Evolutionary conservation across 2,113 vertebrate species (phyloP).

Genomic region (Polypterus bichir): DNA sequence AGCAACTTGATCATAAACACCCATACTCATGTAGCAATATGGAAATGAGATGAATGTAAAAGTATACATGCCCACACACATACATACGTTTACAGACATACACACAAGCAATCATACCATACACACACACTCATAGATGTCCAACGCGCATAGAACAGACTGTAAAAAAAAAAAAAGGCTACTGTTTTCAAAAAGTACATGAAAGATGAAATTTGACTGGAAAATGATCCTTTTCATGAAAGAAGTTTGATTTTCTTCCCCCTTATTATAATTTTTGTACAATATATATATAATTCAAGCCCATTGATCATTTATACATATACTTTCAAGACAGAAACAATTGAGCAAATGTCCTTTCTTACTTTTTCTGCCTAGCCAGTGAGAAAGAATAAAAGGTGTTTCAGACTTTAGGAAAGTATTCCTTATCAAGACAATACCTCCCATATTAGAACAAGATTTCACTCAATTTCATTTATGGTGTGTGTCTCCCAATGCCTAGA

Average conservation of each 20-base stretch:
- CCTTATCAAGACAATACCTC: too few species aligned
- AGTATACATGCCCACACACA: conserved; percentile 13
- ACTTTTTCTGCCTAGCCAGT: too few species aligned
- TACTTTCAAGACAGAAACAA: too few species aligned
- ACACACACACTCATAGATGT: too few species aligned
- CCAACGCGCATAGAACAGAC: too few species aligned
- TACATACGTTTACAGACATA: conserved; percentile 13
- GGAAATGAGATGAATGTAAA: conserved; percentile 22
- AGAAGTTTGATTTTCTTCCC: conserved; percentile 13
- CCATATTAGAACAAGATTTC: too few species aligned
- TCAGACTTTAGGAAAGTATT: too few species aligned
- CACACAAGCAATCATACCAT: conserved; percentile 2
- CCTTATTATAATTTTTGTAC: conserved; percentile 19
- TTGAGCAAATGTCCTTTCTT: too few species aligned
- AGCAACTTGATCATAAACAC: conserved; percentile 23
- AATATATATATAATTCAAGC: conserved; percentile 38
- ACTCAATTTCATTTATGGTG: too few species aligned
- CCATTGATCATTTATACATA: conserved; percentile 9
- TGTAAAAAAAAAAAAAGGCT: conserved; percentile 30
- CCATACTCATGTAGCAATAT: conserved; percentile 22
- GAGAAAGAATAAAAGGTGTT: too few species aligned
- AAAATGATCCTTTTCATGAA: conserved; percentile 27
- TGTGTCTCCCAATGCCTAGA: too few species aligned
- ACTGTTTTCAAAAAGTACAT: background rate
- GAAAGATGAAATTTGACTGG: conserved; percentile 20